Evolutionary conservation across 2,888 invertebrate species (phyloP), one percentile per base, ranked within the genome.

Genomic region (Melieria picta): DNA sequence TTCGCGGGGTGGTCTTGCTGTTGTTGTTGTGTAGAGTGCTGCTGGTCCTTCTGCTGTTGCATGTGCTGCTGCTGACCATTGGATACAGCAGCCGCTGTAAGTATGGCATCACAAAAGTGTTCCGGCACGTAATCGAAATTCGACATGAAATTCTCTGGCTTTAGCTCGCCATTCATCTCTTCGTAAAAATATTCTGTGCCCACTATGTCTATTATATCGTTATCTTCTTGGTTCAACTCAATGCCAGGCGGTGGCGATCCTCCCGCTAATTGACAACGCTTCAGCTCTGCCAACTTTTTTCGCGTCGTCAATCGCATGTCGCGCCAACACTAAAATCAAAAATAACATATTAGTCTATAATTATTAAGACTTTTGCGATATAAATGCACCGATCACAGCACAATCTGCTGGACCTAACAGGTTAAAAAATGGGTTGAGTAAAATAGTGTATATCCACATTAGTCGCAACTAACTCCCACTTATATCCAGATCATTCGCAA

Each of bases 131-230:
- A 85, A 69, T 85, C 85, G 43, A 85, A 84, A 48, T 84, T 81
- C 0, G 85, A 83, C 83, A 85, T 84, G 62, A 85, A 85, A 67
- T 82, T 85, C 71, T 85, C 85, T 30, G 85, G 84, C 72, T 85
- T 85, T 0, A 85, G 77, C 65, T 85, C 85, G 1, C 85, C 85
- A 52, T 84, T 85, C 85, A 85, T 85, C 73, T 85, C 86, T 76
- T 85, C 86, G 64, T 85, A 85, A 65, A 85, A 85, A 72, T 85
- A 85, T 69, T 85, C 86, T 0, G 85, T 84, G 55, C 85, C 85
- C 7, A 85, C 85, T 72, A 85, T 85, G 60, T 85, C 85, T 48
- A 85, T 85, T 52, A 85, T 85, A 69, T 85, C 85, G 65, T 85
- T 85, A 67, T 85, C 85, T 74, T 85, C 85, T 77, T 85, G 85